These are phyloP conservation scores for Laticauda colubrina DNA, from an alignment of 2,113 vertebrate genomes.

Conservation along the genomic window DNA sequence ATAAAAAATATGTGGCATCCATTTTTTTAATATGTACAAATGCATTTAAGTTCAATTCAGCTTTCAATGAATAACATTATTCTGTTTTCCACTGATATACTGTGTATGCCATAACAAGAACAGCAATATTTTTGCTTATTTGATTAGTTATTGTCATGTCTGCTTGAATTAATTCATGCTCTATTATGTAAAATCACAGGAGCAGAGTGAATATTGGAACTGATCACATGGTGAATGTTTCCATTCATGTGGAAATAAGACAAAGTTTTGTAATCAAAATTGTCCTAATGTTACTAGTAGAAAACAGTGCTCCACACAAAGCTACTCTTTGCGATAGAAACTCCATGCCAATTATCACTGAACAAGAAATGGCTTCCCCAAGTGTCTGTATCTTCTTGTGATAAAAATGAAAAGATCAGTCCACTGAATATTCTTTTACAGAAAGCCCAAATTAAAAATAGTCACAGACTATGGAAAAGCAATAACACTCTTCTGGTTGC, in stretches of 20 bases:
- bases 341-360: background rate
- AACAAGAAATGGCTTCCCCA: background rate
- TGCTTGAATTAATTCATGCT: background rate
- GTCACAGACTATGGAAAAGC: background rate
- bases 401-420: background rate
- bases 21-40: background rate
- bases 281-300: background rate
- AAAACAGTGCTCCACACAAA: background rate
- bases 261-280: background rate
- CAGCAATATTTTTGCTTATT: background rate
- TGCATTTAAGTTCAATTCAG: background rate
- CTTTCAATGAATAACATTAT: background rate
- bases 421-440: background rate
- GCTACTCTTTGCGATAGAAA: background rate
- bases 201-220: background rate
- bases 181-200: background rate
- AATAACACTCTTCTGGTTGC: background rate
- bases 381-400: background rate
- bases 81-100: background rate
- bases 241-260: background rate
- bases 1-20: background rate
- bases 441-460: background rate
- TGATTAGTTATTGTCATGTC: background rate
- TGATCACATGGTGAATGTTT: background rate
- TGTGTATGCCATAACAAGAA: background rate